Conservation (phyloP, 1,140 invertebrate species). For the Caenorhabditis briggsae region DNA sequence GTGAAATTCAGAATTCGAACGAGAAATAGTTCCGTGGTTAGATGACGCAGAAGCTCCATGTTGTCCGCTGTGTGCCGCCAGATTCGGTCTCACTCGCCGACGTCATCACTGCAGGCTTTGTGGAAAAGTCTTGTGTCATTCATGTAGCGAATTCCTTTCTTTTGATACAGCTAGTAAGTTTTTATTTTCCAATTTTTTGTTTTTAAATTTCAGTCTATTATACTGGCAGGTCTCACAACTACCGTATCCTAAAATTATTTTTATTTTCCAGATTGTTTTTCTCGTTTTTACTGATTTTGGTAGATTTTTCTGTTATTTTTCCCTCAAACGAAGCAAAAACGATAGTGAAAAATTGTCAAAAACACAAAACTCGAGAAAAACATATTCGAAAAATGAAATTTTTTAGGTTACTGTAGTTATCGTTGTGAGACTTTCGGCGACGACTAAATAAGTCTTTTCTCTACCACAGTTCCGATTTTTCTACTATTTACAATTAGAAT, state of each 20-base stretch:
- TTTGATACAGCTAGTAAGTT: constrained; percentile 87
- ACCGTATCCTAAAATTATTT: constrained; percentile 37
- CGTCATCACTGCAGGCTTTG: constrained; percentile 97
- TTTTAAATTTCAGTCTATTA: too few species aligned
- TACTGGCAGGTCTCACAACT: too few species aligned
- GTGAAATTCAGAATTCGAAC: constrained; percentile 82
- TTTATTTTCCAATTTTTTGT: constrained; percentile 47
- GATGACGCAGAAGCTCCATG: constrained; percentile 89
- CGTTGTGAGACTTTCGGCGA: too few species aligned
- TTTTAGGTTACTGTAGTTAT: too few species aligned
- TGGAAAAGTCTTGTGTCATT: constrained; percentile 93
- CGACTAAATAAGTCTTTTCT: too few species aligned
- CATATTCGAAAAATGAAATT: too few species aligned
- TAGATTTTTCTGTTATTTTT: too few species aligned
- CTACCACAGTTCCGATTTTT: too few species aligned
- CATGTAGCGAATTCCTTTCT: constrained; percentile 90
- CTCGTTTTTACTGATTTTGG: constrained; percentile 56
- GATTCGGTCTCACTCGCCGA: constrained; percentile 88
- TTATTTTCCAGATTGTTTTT: constrained; percentile 62
- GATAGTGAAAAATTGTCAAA: too few species aligned
- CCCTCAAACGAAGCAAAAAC: too few species aligned
- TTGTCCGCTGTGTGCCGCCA: constrained; percentile 90
- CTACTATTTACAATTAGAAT: too few species aligned
- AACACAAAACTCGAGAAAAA: too few species aligned
- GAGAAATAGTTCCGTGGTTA: constrained; percentile 90